Percentiles rank a stretch among this genome's conserved stretches.
These are phyloP conservation scores for Apamea crenata DNA, from an alignment of 2,888 invertebrate species.

Conservation along the genomic window DNA sequence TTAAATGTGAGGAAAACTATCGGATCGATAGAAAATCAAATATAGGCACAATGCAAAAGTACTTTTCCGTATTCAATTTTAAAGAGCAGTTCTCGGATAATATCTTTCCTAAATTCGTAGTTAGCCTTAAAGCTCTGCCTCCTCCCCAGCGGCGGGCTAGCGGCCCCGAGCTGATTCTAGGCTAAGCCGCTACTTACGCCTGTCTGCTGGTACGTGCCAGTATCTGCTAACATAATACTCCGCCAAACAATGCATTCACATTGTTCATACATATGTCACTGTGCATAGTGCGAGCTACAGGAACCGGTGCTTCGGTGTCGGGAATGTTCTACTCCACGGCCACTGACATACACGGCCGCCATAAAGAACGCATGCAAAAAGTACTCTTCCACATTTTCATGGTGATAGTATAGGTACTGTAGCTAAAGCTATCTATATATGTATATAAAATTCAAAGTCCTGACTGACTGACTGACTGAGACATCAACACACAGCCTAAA, in stretches of 20 bases:
- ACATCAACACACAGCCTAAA: too few species aligned
- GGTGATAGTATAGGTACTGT: background rate
- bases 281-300: background rate
- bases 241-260: slow-evolving; percentile 10
- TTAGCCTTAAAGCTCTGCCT: background rate
- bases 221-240: background rate
- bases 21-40: background rate
- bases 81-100: slow-evolving; percentile 3
- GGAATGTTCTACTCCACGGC: background rate
- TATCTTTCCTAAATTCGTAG: slow-evolving; percentile 9
- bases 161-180: background rate
- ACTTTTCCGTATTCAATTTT: background rate
- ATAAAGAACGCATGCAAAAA: background rate
- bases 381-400: background rate
- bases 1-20: too few species aligned
- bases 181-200: background rate
- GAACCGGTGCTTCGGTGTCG: background rate
- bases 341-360: background rate
- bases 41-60: background rate
- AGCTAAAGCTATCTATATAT: background rate
- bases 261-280: background rate
- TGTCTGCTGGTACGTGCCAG: background rate
- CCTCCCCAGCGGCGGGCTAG: too few species aligned
- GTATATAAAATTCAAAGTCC: too few species aligned
- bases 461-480: too few species aligned